Evolutionary conservation across 2,113 vertebrate species (phyloP), one percentile per base, ranked within the genome.

Genomic region (Aegypius monachus): DNA sequence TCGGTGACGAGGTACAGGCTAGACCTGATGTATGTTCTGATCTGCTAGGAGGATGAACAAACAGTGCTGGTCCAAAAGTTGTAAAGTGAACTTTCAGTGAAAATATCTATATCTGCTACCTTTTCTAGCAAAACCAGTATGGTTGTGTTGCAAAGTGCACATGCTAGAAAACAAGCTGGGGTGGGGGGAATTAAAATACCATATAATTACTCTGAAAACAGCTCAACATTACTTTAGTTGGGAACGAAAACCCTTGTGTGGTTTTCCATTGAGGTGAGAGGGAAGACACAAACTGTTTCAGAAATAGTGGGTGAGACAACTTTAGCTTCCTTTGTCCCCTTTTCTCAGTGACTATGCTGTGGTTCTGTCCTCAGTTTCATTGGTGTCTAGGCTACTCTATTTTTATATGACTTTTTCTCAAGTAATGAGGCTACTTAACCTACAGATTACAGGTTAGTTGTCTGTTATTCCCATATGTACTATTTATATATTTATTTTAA

Each of bases 121-220:
- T 29, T 85, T 42, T 58, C 31, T 9, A 15, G 43, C 2, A 18
- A 55, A 71, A 71, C 21, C 15, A 4, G 9, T 7, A 8, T 14
- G 12, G 15, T 2, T 52, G 9, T 34, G 22, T 8, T 32, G 40
- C 4, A n/a, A 82, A 88, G 23, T 32, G 36, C 27, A 71, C 13
- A 2, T 7, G 16, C 9, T 0, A 56, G 27, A 29, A 12, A 43
- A 40, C 6, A n/a, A 36, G 5, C 1, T 10, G 67, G 5, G 6
- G 0, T 5, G 12, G 7, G 14, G 10, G 16, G 11, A 65, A 66
- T 18, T 18, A n/a, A 66, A 83, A 68, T 19, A 23, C 17, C 4
- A 5, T 21, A 40, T 13, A 11, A 22, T 27, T n/a, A 3, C 22
- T 25, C 27, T 34, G 42, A 29, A 73, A 81, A 43, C 7, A 66